Conservation (phyloP, 2,113 vertebrate species). For the Hemiprocne comata region DNA sequence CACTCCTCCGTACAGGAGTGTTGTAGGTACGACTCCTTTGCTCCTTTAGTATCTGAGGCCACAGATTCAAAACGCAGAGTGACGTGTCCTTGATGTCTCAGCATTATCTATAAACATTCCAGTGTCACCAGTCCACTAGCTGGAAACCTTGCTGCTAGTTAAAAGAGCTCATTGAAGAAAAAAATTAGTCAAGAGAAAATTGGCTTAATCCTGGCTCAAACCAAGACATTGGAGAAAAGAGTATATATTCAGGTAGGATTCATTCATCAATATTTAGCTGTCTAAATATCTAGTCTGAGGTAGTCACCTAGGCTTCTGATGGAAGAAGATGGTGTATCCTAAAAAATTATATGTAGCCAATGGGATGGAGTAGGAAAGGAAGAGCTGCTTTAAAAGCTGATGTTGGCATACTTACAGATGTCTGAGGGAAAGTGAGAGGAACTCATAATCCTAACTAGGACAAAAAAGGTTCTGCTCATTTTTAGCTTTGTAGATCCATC, state of each 20-base stretch:
- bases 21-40: no score
- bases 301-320: background rate
- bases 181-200: no score
- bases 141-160: no score
- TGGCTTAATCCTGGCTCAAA: no score
- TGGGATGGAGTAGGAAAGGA: background rate
- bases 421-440: background rate
- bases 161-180: no score
- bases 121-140: no score
- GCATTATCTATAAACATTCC: no score
- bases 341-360: background rate
- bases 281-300: background rate
- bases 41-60: no score
- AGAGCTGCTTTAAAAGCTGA: background rate
- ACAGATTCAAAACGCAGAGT: no score
- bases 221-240: background rate
- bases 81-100: no score
- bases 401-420: background rate
- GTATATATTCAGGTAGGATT: background rate
- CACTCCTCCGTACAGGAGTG: no score
- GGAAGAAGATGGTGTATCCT: background rate
- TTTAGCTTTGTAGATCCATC: background rate
- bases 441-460: accelerated
- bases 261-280: background rate
- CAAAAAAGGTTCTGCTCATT: background rate